Evolutionary conservation across 2,888 invertebrate genomes (phyloP), one percentile per base, ranked within the genome.

Genomic region (Megalurothrips usitatus): DNA sequence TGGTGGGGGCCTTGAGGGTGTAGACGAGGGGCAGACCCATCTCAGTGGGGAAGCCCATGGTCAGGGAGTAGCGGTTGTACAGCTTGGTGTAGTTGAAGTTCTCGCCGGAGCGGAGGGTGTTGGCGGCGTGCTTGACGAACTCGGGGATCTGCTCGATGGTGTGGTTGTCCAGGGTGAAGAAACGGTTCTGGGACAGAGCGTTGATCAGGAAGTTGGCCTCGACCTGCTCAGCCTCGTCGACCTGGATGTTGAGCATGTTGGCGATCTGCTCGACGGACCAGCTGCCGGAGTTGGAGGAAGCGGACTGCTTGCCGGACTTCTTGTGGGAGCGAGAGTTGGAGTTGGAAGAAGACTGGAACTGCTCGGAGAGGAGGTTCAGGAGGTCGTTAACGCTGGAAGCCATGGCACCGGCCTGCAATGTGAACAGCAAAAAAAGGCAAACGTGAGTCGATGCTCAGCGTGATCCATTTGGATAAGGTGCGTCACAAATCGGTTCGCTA

Each of bases 11-110:
- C 81, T 90, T 90, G 84, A 91, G 89, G 81, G 90, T 90, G 86
- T 88, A 92, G 82, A 91, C 87, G 86, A 92, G 92, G 17, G 93
- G 93, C 84, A 93, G 87, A 86, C 93, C 93, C 83, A 90, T 90
- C 82, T 11, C 85, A n/a, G 92, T 90, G 4, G 94, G 93, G 89
- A 93, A 92, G 87, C 91, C 91, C 23, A 93, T 86, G 17, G 90
- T 89, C 11, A 91, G 87, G 83, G 92, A 91, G 79, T 89, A 88
- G 80, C 89, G 87, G 84, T 91, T 90, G 80, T 88, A 85, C 17
- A 92, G 87, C 86, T 91, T 92, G 78, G 91, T 92, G 86, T 90
- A 89, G 85, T 91, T 90, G 84, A 90, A 87, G 26, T 89, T 85
- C 78, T 88, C 86, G 79, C 91, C 91, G 12, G 89, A 85, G 68